These are phyloP conservation scores for Apocheima hispidaria DNA, from an alignment of 2,888 invertebrate genomes.

Conservation along the genomic window DNA sequence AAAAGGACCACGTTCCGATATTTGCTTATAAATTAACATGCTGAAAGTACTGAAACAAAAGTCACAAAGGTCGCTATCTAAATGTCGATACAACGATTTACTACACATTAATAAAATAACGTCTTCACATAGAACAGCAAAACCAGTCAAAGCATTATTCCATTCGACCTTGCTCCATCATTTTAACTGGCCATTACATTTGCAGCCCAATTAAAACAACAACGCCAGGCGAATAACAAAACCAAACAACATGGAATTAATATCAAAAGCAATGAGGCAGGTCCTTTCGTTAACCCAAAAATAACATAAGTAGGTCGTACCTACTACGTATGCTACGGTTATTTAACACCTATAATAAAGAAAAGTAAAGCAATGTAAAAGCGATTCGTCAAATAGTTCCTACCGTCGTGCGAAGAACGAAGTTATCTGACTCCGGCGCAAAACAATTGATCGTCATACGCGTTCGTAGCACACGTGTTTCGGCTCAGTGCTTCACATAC, in stretches of 20 bases:
- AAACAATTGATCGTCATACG: constrained; percentile 47
- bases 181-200: constrained; percentile 15
- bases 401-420: constrained; percentile 44
- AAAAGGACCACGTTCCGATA: not conserved
- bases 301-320: constrained; percentile 29
- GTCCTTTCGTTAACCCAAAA: constrained; percentile 45
- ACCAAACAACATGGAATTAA: constrained; percentile 11
- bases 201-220: constrained; percentile 18
- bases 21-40: not conserved
- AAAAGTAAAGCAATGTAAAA: constrained; percentile 6
- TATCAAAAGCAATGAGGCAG: constrained; percentile 49
- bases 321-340: constrained; percentile 35
- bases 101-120: not conserved
- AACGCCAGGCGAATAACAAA: constrained; percentile 6
- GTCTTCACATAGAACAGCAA: not conserved
- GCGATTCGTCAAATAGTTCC: constrained; percentile 37
- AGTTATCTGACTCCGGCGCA: constrained; percentile 39
- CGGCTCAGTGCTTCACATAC: constrained; percentile 34
- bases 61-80: not conserved
- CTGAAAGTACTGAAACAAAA: not conserved
- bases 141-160: constrained; percentile 5
- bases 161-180: constrained; percentile 14
- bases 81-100: not conserved
- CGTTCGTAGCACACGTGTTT: constrained; percentile 57
- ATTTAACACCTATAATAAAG: constrained; percentile 41